Conservation (phyloP, 2,113 vertebrate species). For the Gavialis gangeticus region DNA sequence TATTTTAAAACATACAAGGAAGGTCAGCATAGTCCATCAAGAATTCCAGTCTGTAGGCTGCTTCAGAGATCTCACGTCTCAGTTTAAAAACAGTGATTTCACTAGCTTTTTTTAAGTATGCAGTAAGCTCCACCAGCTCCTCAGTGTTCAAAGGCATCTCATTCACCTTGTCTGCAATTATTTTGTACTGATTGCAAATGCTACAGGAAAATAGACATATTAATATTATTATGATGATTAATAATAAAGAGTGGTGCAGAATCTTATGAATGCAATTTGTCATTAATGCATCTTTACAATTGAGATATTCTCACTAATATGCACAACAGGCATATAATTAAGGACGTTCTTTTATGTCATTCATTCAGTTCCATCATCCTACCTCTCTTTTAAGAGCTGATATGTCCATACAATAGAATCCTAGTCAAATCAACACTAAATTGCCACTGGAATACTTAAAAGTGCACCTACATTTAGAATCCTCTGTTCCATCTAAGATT, state of each 20-base stretch:
- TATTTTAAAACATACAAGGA: constrained; percentile 76
- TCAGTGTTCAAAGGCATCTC: constrained; percentile 82
- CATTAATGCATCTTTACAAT: neutral
- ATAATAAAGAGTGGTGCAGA: neutral
- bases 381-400: neutral
- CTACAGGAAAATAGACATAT: constrained; percentile 66
- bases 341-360: neutral
- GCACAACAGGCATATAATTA: neutral
- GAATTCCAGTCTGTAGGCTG: constrained; percentile 81
- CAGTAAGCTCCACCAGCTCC: constrained; percentile 83
- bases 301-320: neutral
- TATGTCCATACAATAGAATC: neutral
- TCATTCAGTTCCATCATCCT: neutral
- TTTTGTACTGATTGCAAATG: constrained; percentile 86
- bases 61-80: constrained; percentile 80
- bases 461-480: neutral
- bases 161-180: constrained; percentile 82
- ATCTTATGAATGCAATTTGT: neutral
- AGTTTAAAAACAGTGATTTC: constrained; percentile 86
- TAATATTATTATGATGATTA: neutral
- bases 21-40: constrained; percentile 87
- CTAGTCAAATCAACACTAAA: neutral
- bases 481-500: neutral
- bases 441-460: neutral
- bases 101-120: constrained; percentile 82